Evolutionary conservation across 2,797 vertebrate species (phyloP), one percentile per base, ranked within the genome.

Genomic region (Clarias platycephalus): DNA sequence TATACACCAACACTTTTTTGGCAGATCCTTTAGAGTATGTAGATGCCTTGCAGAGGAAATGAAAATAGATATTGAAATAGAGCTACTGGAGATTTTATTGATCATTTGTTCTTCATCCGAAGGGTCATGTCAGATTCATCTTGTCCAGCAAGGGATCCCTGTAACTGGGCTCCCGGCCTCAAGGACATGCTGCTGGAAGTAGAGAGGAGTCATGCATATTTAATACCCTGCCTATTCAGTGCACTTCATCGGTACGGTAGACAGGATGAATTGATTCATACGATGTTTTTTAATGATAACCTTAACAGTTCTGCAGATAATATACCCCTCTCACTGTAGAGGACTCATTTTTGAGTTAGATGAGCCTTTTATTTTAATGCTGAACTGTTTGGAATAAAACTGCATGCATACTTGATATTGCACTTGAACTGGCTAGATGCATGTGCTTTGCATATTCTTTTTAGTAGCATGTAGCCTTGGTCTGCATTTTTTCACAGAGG

Each of bases 201-300:
- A 86, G 87, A 89, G 85, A 91, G 71, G 63, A 55, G 37, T 88
- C 86, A 88, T 90, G 83, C 87, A 91, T 91, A 85, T 88, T 91
- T 91, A 86, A 91, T 91, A 71, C 83, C 40, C 81, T 67, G 76
- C 86, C 86, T 84, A 49, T 76, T 78, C 83, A 82, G 72, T 80
- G 58, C 76, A 55, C 71, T 81, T 81, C 84, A 58, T 34, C 75
- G 71, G 77, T 63, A 62, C 1, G 24, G 58, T 66, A 62, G 71
- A 68, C 3, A 20, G 70, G 70, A 34, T 58, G 10, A 24, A 76
- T 28, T 58, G 74, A 58, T 72, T 67, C 78, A 75, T 66, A 26
- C 16, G 53, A 40, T 55, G 4, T 1, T 10, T n/a, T 72, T 49
- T 28, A 57, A 72, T 40, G 44, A 84, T 60, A 60, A 57, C 64